phyloP scores from a whole-genome alignment of 2,113 vertebrate species.

The Grus americana region DNA sequence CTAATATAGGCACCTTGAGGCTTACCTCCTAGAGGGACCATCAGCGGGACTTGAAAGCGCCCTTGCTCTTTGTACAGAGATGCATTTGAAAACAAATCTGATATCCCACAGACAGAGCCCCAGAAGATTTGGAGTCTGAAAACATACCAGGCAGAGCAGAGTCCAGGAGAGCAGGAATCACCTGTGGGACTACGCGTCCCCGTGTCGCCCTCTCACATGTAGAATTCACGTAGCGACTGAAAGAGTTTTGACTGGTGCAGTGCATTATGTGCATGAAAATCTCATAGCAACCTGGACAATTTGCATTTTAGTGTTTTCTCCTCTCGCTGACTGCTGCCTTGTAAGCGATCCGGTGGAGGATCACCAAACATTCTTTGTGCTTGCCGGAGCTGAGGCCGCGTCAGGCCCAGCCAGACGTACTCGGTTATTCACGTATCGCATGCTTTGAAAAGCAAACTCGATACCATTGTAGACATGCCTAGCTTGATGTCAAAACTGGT shows the following conservation, averaged over 20 bases:
- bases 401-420: background rate
- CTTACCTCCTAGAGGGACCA: background rate
- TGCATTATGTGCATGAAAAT: background rate
- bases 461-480: too few relatives aligned
- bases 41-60: background rate
- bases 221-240: background rate
- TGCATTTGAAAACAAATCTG: background rate
- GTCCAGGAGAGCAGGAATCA: background rate
- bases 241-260: background rate
- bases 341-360: background rate
- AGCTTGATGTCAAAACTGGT: background rate
- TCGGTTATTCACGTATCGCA: background rate
- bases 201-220: background rate
- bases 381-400: background rate
- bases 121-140: background rate
- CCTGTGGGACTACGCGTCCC: too few relatives aligned
- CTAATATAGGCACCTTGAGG: background rate
- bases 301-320: background rate
- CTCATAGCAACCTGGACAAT: background rate
- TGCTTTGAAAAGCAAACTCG: background rate
- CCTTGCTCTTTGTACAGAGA: background rate
- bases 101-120: background rate
- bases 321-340: background rate
- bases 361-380: background rate
- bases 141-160: background rate